Conservation (phyloP, 1,140 invertebrate genomes). For the Drosophila dunni region DNA sequence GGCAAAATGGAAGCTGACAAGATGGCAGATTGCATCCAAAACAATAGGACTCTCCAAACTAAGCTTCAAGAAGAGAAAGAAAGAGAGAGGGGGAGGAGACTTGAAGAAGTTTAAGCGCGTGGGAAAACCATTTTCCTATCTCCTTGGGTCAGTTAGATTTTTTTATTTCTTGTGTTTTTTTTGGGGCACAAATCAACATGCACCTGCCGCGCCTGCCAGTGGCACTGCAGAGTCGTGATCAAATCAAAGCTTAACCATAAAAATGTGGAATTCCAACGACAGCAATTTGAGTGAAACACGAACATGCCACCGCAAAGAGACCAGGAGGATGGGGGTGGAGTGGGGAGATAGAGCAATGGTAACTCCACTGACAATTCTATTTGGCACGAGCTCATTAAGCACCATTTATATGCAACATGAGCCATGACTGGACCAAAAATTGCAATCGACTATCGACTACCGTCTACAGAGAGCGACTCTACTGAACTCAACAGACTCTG, state of each 20-base stretch:
- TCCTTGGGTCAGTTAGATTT: background rate
- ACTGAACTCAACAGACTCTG: background rate
- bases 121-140: slow-evolving; percentile 53
- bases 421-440: slow-evolving; percentile 75
- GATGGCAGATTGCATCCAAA: slow-evolving; percentile 76
- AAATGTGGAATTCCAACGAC: slow-evolving; percentile 70
- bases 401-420: slow-evolving; percentile 83
- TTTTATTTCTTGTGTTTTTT: background rate
- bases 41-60: slow-evolving; percentile 54
- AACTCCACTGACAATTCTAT: slow-evolving; percentile 75
- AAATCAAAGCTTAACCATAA: slow-evolving; percentile 72
- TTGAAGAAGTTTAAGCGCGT: slow-evolving; percentile 42
- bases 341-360: background rate
- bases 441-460: slow-evolving; percentile 46
- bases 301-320: slow-evolving; percentile 31
- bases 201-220: slow-evolving; percentile 67
- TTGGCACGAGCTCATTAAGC: slow-evolving; percentile 84
- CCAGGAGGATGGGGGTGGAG: background rate
- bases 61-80: background rate
- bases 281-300: slow-evolving; percentile 73
- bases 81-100: too few relatives aligned
- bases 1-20: slow-evolving; percentile 45
- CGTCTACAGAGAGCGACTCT: slow-evolving; percentile 30
- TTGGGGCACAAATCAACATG: slow-evolving; percentile 8
- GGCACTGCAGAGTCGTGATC: slow-evolving; percentile 62